Base-by-base conservation (phyloP, 2,888 invertebrate genomes). In the Diogma glabrata region DNA sequence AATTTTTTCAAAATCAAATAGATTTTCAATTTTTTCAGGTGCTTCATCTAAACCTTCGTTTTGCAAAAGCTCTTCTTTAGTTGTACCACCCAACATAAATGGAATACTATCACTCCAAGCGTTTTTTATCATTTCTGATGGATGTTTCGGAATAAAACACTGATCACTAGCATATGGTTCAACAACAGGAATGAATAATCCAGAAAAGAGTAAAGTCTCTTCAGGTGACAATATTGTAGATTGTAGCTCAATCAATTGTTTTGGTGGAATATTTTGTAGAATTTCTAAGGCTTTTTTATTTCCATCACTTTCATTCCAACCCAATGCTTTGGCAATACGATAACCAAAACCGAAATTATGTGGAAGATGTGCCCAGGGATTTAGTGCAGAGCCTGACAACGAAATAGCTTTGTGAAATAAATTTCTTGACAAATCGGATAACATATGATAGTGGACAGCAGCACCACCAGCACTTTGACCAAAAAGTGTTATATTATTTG, bases 81-180 rank as follows among this genome's bases (percentile, higher is more conserved):
- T 66, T 47, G 66, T 68, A 10, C 67, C 68, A 3, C 69, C 69
- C n/a, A 69, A 62, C 3, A 69, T 56, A 54, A 71, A 49, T 7
- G 69, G 69, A 54, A 69, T 67, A 1, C 59, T 56, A 50, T 67
- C 66, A 53, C 69, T 63, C 69, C 69, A 69, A 14, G 43, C 22
- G 8, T 43, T 14, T 20, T 22, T 1, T 14, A 22, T n/a, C 43
- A 43, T 43, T 43, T 43, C 43, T 1, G 22, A 7, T 4, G 23
- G 3, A 1, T 20, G 43, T 17, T 43, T 43, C 4, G 43, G 43
- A 22, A 43, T 43, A 12, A 43, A 43, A 20, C 22, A 43, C 43
- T 22, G 43, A 14, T 22, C 43, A 43, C 43, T 43, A 8, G 23
- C 22, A 4, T 43, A 43, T 4, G 43, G 43, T 22, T 43, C 43